A percentile compares a stretch with the other conserved stretches of the same genome.
These are phyloP conservation scores for Lasioglossum marginatum DNA, from an alignment of 2,888 invertebrate species.

Conservation along the genomic window DNA sequence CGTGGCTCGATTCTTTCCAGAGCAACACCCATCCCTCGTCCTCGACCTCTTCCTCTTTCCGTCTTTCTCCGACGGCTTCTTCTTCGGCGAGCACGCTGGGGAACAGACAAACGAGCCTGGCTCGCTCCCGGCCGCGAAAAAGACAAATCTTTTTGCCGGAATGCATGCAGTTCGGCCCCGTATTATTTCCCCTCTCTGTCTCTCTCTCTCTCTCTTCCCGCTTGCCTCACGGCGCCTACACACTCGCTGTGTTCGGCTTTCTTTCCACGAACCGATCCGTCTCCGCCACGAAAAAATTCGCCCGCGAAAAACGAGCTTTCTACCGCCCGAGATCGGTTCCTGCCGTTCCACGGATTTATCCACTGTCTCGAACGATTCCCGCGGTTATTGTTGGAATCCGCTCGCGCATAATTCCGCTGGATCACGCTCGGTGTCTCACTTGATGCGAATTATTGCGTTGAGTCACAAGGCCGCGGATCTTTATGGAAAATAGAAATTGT, in stretches of 20 bases:
- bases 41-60: constrained; percentile 7
- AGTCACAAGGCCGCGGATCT: no score
- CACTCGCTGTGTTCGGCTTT: constrained; percentile 24
- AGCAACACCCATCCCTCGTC: not conserved
- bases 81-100: constrained; percentile 1
- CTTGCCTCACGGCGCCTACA: constrained; percentile 11
- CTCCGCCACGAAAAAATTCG: constrained; percentile 15
- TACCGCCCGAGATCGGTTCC: not conserved
- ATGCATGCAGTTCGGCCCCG: constrained; percentile 30
- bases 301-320: constrained; percentile 13
- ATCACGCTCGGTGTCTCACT: not conserved
- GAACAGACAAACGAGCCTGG: constrained; percentile 34
- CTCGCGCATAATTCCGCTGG: not conserved
- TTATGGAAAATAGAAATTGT: no score
- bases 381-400: not conserved
- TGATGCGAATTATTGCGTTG: no score
- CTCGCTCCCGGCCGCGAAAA: constrained; percentile 27
- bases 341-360: not conserved
- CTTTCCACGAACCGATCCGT: constrained; percentile 32
- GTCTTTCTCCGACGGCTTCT: constrained; percentile 16
- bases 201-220: not conserved
- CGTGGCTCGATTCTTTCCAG: constrained; percentile 53
- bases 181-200: constrained; percentile 29
- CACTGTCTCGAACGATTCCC: not conserved
- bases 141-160: constrained; percentile 52